phyloP scores from a whole-genome alignment of 2,888 invertebrate species.

The Drymonia ruficornis region DNA sequence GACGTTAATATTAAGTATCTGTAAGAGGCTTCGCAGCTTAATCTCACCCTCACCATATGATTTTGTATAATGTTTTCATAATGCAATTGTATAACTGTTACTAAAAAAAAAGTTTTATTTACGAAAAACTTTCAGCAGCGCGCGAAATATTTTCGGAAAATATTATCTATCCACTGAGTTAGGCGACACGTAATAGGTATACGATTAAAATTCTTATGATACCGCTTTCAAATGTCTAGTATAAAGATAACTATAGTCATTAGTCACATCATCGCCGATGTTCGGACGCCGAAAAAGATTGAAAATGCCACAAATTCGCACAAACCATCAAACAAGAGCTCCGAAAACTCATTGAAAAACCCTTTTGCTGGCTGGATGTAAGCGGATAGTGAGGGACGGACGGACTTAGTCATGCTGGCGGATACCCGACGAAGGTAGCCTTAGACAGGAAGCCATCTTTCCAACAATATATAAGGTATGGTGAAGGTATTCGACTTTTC shows the following conservation, averaged over 20 bases:
- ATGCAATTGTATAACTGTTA: no score
- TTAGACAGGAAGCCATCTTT: slow-evolving; percentile 15
- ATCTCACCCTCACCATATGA: no score
- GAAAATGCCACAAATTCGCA: slow-evolving; percentile 42
- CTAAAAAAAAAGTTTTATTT: background rate
- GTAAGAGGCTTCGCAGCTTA: no score
- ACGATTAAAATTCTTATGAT: slow-evolving; percentile 15
- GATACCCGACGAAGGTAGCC: slow-evolving; percentile 14
- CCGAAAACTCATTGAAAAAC: slow-evolving; percentile 26
- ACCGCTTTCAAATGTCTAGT: slow-evolving; percentile 8
- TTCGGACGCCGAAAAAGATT: slow-evolving; percentile 30
- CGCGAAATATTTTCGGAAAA: background rate
- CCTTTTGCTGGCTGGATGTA: slow-evolving; percentile 19
- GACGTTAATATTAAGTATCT: slow-evolving; percentile 16
- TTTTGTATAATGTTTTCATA: no score
- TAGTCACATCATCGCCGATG: slow-evolving; percentile 23
- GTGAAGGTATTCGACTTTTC: slow-evolving; percentile 14
- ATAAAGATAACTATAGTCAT: slow-evolving; percentile 16
- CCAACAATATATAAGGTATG: slow-evolving; percentile 8
- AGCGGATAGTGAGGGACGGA: slow-evolving; percentile 12
- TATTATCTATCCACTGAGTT: slow-evolving; percentile 4
- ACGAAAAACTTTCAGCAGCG: background rate
- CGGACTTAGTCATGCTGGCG: slow-evolving; percentile 15
- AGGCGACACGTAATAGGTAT: slow-evolving; percentile 4
- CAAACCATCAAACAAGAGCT: slow-evolving; percentile 32